A percentile compares a stretch with the other conserved stretches of the same genome.
These are phyloP conservation scores for Raja brachyura DNA, from an alignment of 2,113 vertebrate species.

Conservation along the genomic window DNA sequence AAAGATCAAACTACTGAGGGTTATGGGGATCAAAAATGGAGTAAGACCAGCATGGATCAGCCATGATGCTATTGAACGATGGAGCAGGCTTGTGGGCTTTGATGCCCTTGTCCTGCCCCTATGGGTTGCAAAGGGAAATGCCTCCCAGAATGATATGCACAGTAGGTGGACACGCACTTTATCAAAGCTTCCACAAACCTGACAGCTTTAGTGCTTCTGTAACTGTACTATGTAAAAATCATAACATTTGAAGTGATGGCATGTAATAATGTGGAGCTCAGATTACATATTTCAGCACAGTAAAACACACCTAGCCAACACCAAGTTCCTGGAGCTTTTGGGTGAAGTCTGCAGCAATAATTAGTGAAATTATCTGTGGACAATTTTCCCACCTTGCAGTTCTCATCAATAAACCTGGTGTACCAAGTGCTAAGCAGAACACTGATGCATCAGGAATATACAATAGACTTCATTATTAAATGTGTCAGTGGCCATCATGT, in stretches of 20 bases:
- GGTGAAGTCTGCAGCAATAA: neutral
- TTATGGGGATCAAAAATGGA: too few relatives aligned
- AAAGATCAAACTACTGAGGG: too few relatives aligned
- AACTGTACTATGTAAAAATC: neutral
- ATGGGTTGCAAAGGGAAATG: neutral
- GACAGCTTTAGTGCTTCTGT: neutral
- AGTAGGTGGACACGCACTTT: neutral
- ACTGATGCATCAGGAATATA: neutral
- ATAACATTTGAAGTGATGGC: neutral
- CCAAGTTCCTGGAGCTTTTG: neutral
- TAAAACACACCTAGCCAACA: neutral
- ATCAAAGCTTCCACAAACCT: neutral
- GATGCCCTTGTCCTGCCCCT: too few relatives aligned
- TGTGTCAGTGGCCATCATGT: neutral
- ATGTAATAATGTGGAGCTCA: neutral
- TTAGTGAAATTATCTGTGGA: slow-evolving; percentile 13
- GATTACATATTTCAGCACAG: neutral
- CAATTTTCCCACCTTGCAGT: neutral
- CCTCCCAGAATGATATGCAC: neutral
- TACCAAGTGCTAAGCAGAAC: neutral
- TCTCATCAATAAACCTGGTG: slow-evolving; percentile 6
- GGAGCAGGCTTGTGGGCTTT: too few relatives aligned
- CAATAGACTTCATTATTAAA: neutral
- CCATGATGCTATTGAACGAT: too few relatives aligned
- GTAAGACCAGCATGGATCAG: too few relatives aligned